These are phyloP conservation scores for Poecilia velifera DNA, from an alignment of 2,797 vertebrate species.

Conservation along the genomic window DNA sequence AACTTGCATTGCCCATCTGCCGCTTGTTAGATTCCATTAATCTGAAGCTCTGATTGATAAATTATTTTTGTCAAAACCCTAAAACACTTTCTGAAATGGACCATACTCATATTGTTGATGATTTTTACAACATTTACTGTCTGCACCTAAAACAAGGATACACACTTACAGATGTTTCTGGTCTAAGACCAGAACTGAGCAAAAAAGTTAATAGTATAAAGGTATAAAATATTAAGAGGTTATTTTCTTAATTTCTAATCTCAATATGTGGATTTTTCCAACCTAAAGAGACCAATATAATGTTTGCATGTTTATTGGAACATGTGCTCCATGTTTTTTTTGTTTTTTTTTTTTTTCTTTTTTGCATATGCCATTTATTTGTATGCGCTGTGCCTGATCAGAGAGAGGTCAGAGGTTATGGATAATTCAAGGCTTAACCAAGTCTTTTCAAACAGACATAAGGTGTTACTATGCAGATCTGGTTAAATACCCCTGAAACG, in stretches of 20 bases:
- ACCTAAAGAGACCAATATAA: not conserved
- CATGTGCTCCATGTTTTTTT: slow-evolving; percentile 21
- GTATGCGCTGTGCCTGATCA: slow-evolving; percentile 20
- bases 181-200: not conserved
- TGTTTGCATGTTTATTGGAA: slow-evolving; percentile 12
- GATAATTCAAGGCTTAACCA: slow-evolving; percentile 58
- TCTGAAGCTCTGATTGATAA: slow-evolving; percentile 18
- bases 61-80: not conserved
- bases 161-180: not conserved
- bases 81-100: not conserved
- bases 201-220: not conserved
- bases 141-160: not conserved
- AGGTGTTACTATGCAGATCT: slow-evolving; percentile 53
- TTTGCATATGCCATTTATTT: slow-evolving; percentile 3
- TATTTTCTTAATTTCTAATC: not conserved
- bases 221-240: not conserved
- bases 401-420: slow-evolving; percentile 44
- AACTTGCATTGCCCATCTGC: slow-evolving; percentile 26
- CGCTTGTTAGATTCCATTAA: slow-evolving; percentile 39
- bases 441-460: slow-evolving; percentile 61
- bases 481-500: slow-evolving; percentile 14
- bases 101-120: not conserved
- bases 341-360: slow-evolving; percentile 6
- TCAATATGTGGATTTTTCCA: not conserved
- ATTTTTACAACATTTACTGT: not conserved